Conservation (phyloP, 2,113 vertebrate genomes). For the Campylomormyrus tamandua region DNA sequence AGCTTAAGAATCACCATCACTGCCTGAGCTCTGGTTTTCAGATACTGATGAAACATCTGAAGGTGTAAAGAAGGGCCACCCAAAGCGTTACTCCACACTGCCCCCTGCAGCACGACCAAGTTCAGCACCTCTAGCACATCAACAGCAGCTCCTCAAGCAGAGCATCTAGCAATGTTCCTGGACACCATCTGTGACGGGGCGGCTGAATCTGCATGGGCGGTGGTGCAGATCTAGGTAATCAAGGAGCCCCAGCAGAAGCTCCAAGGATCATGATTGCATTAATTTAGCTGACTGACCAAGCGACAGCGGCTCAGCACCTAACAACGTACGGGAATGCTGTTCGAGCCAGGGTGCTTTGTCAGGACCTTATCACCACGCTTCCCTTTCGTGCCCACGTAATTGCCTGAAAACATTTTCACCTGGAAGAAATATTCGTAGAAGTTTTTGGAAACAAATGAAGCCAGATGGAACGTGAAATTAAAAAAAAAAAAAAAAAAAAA, state of each 20-base stretch:
- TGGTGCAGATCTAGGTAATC: neutral
- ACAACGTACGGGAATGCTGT: neutral
- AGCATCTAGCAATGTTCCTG: neutral
- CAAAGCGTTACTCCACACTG: neutral
- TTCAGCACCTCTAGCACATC: neutral
- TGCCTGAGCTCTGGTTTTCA: neutral
- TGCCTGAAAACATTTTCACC: neutral
- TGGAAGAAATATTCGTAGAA: slow-evolving; percentile 4
- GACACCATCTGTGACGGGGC: neutral
- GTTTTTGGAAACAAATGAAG: neutral
- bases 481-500: neutral
- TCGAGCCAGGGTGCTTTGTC: neutral
- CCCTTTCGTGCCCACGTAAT: neutral
- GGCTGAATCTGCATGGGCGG: neutral
- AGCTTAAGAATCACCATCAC: neutral
- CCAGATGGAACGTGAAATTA: neutral
- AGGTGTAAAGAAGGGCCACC: neutral
- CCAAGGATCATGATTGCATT: neutral
- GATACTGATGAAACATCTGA: neutral
- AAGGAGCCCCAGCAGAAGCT: neutral
- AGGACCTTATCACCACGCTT: neutral
- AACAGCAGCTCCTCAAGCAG: neutral
- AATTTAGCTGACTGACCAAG: neutral
- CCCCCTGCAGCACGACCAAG: neutral
- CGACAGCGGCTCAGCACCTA: neutral